These are phyloP conservation scores for Spilogale gracilis DNA, from an alignment of 2,113 vertebrate species.

Conservation along the genomic window DNA sequence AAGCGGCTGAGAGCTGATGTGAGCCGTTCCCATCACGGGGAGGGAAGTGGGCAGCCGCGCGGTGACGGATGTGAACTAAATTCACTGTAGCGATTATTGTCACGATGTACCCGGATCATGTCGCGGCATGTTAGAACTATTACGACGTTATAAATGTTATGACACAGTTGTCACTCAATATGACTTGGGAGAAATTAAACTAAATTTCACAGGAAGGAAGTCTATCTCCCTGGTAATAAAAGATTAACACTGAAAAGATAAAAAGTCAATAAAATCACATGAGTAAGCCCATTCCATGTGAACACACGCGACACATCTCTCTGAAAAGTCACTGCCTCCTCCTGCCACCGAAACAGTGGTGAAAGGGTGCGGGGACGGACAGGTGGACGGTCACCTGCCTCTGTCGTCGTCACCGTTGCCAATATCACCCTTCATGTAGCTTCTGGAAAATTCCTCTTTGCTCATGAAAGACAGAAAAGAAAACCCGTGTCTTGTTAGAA, in stretches of 20 bases:
- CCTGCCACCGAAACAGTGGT: background rate
- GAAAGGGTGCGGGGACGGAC: rapidly evolving
- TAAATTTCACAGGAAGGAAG: background rate
- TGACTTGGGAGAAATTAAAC: background rate
- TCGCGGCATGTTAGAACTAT: background rate
- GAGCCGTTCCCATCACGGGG: background rate
- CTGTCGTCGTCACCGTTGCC: background rate
- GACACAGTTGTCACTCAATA: background rate
- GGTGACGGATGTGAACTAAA: background rate
- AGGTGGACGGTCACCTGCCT: background rate
- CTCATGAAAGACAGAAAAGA: background rate
- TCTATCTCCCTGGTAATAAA: background rate
- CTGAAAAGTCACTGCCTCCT: background rate
- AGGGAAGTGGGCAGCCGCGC: background rate
- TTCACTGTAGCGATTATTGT: rapidly evolving
- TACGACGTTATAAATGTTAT: background rate
- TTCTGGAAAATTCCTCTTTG: background rate
- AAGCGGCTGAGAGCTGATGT: background rate
- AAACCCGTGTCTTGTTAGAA: background rate
- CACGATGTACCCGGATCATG: background rate
- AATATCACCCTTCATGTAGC: background rate
- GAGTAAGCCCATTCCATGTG: background rate
- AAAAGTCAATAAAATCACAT: background rate
- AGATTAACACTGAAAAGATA: background rate
- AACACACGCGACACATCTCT: background rate